Evolutionary conservation across 2,797 vertebrate genomes (phyloP), one percentile per base, ranked within the genome.

Genomic region (Myotis vivesi): DNA sequence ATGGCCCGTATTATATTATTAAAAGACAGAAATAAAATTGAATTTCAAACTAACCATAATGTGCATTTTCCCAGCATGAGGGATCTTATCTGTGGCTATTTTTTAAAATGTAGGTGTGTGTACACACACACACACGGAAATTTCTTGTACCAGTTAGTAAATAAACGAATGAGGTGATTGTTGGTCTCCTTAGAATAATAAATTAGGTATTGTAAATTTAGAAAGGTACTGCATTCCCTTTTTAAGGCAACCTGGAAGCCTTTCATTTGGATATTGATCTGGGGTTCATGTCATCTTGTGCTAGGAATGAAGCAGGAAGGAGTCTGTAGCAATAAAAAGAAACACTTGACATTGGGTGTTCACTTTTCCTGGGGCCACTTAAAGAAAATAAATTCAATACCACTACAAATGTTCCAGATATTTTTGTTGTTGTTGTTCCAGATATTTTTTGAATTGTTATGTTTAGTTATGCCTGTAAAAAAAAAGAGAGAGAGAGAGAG

Each of bases 81-180:
- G 23, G 23, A 76, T 76, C 75, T 95, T 79, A 33, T 17, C 41
- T 59, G 7, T 89, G 69, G 68, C 19, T 57, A 9, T 72, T 92
- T 95, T 88, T 86, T 71, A 66, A 89, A 95, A 94, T 79, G 23
- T 3, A 79, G 20, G 2, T 19, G 2, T 8, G 6, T 19, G 12
- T 17, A 57, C 30, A 36, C 15, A 62, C 36, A 62, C 36, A 8
- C 38, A 19, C 3, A 20, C 30, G 68, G 36, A 69, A 72, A 49
- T 85, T 85, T 89, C 83, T 64, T 83, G 20, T 51, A 75, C 36
- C 51, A 92, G 5, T 88, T 87, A 66, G 73, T 82, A 77, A 93
- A 33, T 71, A 92, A 71, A 86, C 80, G 23, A 92, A n/a, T 89
- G n/a, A 89, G 36, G 30, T 85, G 28, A 94, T 85, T 81, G 46